Base-by-base conservation (phyloP, 1,140 invertebrate genomes). In the Heliothis virescens region DNA sequence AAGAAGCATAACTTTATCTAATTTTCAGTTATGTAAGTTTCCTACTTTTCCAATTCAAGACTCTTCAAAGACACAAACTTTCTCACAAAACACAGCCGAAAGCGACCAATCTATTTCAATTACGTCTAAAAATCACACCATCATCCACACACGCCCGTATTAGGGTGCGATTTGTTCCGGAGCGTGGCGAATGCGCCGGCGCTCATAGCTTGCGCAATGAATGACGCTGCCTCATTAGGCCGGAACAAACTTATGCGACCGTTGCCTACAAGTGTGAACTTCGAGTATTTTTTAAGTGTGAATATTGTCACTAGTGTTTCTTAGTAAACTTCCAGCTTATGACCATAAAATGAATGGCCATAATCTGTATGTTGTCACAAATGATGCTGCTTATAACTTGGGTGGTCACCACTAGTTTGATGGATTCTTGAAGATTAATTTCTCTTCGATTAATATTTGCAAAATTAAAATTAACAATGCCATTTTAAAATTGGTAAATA, bases 111-210 rank as follows among this genome's bases (percentile, higher is more conserved):
- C 75, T 77, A 67, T 77, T 77, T 77, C 62, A 77, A 77, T 77
- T 57, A 67, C 29, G 62, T 53, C 26, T 77, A 77, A 85, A 86
- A 87, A 85, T 83, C 83, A 83, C 82, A 87, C 79, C 83, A 82
- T 86, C 87, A 88, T 82, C 63, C 76, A 82, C 67, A 79, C 71
- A 71, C 67, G 71, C 81, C 86, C 83, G 87, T 90, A 89, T 92
- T 89, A 86, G 89, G 87, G 74, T 81, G 87, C 79, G 81, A 93
- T 93, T 93, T 85, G 92, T 93, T 92, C 86, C 90, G 83, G 82
- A 79, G 86, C 90, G 87, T 86, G 78, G 84, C 90, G 86, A 93
- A 93, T 92, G 77, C 53, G 87, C 82, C 79, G 83, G 80, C 90
- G 89, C 86, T 83, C 80, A 77, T 84, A 85, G 79, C 84, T 90